Percentiles rank a stretch among this genome's conserved stretches.
phyloP scores from a whole-genome alignment of 2,888 invertebrate species.

The Heliconius ismenius region DNA sequence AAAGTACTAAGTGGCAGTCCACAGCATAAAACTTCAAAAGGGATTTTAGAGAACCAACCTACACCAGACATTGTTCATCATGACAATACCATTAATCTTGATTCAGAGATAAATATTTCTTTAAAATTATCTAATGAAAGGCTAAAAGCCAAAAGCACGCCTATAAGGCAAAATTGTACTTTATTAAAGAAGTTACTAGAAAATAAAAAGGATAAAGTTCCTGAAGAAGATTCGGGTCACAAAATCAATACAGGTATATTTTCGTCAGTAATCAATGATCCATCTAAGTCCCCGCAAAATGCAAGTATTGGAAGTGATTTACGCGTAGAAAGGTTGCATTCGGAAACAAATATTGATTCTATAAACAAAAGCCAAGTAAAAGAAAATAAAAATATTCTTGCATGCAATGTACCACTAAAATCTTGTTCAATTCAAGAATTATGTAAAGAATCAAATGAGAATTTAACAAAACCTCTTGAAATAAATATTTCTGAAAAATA shows the following conservation, averaged over 20 bases:
- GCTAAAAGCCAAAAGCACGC: constrained; percentile 39
- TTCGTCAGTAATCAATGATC: constrained; percentile 38
- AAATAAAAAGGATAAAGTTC: constrained; percentile 62
- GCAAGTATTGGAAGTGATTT: constrained; percentile 36
- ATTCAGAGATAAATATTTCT: constrained; percentile 31
- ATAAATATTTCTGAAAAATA: constrained; percentile 71
- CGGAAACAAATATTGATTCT: constrained; percentile 32
- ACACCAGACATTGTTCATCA: constrained; percentile 23
- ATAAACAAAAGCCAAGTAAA: constrained; percentile 47
- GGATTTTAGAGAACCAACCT: constrained; percentile 24
- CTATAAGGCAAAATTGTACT: constrained; percentile 65
- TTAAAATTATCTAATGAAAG: constrained; percentile 32
- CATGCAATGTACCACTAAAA: constrained; percentile 46
- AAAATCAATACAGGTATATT: constrained; percentile 51
- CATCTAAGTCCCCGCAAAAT: constrained; percentile 37
- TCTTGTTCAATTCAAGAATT: constrained; percentile 56
- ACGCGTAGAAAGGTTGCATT: constrained; percentile 36
- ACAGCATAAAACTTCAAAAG: constrained; percentile 23
- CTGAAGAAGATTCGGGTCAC: constrained; percentile 53
- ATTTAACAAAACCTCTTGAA: constrained; percentile 74
- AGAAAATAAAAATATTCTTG: constrained; percentile 41
- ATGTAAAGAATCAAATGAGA: constrained; percentile 60
- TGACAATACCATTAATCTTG: constrained; percentile 22
- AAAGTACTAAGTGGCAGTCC: constrained; percentile 12
- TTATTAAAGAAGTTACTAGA: constrained; percentile 73